Evolutionary conservation across 1,140 invertebrate genomes (phyloP).

Genomic region (Varroa destructor): DNA sequence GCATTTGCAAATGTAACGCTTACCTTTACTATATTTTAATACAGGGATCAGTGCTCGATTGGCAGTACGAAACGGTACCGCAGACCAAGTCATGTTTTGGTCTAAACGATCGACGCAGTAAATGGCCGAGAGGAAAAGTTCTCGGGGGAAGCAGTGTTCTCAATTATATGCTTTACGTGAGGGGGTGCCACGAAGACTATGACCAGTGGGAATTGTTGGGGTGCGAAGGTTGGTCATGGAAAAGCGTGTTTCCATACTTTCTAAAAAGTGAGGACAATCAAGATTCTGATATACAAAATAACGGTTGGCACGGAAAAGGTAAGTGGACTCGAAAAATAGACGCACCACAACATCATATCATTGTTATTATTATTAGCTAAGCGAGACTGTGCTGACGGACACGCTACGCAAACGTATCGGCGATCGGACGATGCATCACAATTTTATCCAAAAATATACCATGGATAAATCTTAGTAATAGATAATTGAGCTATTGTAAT

Average conservation of each 20-base stretch:
- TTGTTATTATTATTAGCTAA: too few relatives aligned
- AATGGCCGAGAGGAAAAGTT: conserved; percentile 38
- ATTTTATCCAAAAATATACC: too few relatives aligned
- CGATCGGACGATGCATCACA: too few relatives aligned
- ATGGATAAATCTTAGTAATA: too few relatives aligned
- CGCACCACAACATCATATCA: too few relatives aligned
- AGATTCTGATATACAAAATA: conserved; percentile 62
- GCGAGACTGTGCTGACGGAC: too few relatives aligned
- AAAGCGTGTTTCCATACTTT: conserved; percentile 58
- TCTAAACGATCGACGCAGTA: conserved; percentile 35
- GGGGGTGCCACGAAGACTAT: conserved; percentile 81
- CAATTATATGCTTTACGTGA: conserved; percentile 88
- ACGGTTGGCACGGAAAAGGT: conserved; percentile 40
- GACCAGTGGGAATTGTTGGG: conserved; percentile 78
- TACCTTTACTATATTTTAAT: conserved; percentile 2
- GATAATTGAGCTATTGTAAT: too few relatives aligned
- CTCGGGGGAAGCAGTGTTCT: conserved; percentile 72
- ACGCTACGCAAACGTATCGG: too few relatives aligned
- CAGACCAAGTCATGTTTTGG: conserved; percentile 40
- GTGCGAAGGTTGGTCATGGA: conserved; percentile 74
- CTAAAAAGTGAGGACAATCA: conserved; percentile 58
- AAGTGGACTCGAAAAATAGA: not conserved
- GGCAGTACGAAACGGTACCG: conserved; percentile 53
- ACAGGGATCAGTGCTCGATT: conserved; percentile 49
- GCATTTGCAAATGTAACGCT: too few relatives aligned